Evolutionary conservation across 2,797 vertebrate genomes (phyloP).

Genomic region (Gallinago nigripennis): DNA sequence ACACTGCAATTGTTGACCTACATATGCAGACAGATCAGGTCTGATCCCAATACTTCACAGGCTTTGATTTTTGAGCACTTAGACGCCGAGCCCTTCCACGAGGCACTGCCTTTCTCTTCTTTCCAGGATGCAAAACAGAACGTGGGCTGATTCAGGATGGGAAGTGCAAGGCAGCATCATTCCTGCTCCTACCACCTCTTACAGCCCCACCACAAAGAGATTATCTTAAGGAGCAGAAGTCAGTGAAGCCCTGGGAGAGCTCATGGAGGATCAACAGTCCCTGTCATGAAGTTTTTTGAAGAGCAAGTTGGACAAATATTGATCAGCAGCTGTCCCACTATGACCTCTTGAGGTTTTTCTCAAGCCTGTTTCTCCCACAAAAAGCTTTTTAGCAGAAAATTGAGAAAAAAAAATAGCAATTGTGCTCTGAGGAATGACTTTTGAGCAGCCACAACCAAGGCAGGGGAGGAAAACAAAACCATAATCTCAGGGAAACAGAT

Average conservation of each 20-base stretch:
- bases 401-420: background rate
- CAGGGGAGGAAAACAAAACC: background rate
- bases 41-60: fast-evolving
- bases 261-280: background rate
- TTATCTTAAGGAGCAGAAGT: background rate
- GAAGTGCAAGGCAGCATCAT: background rate
- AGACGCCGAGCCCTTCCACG: background rate
- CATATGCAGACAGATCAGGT: background rate
- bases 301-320: background rate
- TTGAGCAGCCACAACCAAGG: background rate
- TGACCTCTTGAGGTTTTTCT: background rate
- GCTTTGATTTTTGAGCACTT: background rate
- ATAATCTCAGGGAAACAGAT: background rate
- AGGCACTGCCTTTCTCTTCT: background rate
- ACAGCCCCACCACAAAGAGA: background rate
- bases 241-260: background rate
- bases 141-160: background rate
- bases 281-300: background rate
- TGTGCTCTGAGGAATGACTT: background rate
- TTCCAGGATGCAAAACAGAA: background rate
- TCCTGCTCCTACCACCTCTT: background rate
- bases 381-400: background rate
- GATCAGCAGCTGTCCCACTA: background rate
- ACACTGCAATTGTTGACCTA: conserved; percentile 22
- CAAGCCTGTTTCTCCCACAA: background rate